Percentiles rank a stretch among this genome's conserved stretches.
phyloP scores from a whole-genome alignment of 2,113 vertebrate species.

The Hippocampus comes region DNA sequence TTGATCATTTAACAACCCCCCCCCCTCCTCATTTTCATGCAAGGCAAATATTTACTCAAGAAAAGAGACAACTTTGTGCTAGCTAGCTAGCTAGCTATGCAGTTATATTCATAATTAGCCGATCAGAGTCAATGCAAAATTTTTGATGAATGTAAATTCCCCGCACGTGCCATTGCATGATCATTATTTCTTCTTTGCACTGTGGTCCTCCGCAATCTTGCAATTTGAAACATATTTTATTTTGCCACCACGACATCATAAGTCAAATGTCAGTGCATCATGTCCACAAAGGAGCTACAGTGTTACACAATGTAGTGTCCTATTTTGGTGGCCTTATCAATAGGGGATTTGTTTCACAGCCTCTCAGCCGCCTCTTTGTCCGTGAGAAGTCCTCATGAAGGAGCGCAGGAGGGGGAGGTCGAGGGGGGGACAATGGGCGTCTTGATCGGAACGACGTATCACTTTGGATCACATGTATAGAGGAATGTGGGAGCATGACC shows the following conservation, averaged over 20 bases:
- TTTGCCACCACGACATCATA: slow-evolving; percentile 15
- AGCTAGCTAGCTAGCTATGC: too few relatives aligned
- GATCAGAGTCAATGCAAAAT: neutral
- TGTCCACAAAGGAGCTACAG: slow-evolving; percentile 54
- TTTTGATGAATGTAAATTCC: too few relatives aligned
- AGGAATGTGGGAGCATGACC: slow-evolving; percentile 59
- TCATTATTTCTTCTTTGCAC: neutral
- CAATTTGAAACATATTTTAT: slow-evolving; percentile 18
- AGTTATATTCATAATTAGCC: too few relatives aligned
- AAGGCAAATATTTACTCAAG: neutral
- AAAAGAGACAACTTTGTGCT: neutral
- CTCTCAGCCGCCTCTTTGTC: slow-evolving; percentile 41
- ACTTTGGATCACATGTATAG: slow-evolving; percentile 62
- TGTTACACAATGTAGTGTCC: slow-evolving; percentile 45
- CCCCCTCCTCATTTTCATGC: neutral
- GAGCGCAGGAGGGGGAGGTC: neutral
- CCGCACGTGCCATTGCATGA: neutral
- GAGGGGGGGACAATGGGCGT: slow-evolving; percentile 52
- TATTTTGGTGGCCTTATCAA: slow-evolving; percentile 60
- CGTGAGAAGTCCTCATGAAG: slow-evolving; percentile 45
- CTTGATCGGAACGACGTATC: slow-evolving; percentile 57
- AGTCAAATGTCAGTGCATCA: slow-evolving; percentile 19
- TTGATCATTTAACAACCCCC: neutral
- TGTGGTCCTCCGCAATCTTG: neutral
- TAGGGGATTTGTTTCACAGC: slow-evolving; percentile 60